Base-by-base conservation (phyloP, 2,888 invertebrate species). In the Lasioglossum oenotherae region DNA sequence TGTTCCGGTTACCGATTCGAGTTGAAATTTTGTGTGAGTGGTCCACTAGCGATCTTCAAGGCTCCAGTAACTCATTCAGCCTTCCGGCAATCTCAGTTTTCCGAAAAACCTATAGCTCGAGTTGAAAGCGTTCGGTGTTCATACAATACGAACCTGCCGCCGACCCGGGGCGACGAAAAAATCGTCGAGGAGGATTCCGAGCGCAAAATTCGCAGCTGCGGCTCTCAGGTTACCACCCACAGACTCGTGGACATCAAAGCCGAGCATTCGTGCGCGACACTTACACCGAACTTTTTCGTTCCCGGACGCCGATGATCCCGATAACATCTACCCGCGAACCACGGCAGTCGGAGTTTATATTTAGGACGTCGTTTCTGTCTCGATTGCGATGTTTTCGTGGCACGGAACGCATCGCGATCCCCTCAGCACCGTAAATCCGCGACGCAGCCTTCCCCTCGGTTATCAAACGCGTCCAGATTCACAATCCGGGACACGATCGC, bases 331-430 rank as follows among this genome's bases (percentile, higher is more conserved):
- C 72, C 38, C 74, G 82, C 64, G 60, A 72, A 75, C 73, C 67
- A 78, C 78, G 67, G 69, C 72, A 27, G 76, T 41, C 76, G 67
- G n/a, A 16, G 79, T 82, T 89, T 90, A 90, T 90, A 89, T 89
- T 90, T 88, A 89, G 88, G 78, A 74, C 64, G 75, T 84, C 67
- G 67, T 76, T 71, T 60, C 86, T 71, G 74, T 71, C 74, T 64
- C 81, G 78, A 85, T 75, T 67, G 64, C 78, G 69, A 69, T 69
- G 84, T 81, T 78, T 78, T 57, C 60, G 72, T n/a, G 78, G 64
- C 71, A 27, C 8, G 87, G 77, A 78, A 74, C 78, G 67, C 74
- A 53, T 75, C 73, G 69, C 69, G 69, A 12, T 67, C 77, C 31
- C 74, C 80, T 16, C 67, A 60, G 74, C 74, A 82, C 86, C 81